Evolutionary conservation across 1,140 invertebrate species (phyloP).

Genomic region (silkworm (Bombyx mori)): ASM3026992v2 NC_085127.1:5811001-5811500

Average conservation of each 20-base stretch:
- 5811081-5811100: no score
- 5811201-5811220: neutral
- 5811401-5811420: neutral
- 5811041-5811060: no score
- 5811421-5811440: neutral
- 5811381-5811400: neutral
- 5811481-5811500: neutral
- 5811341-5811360: neutral
- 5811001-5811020: no score
- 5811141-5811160: no score
- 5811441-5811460: neutral
- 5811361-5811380: neutral
- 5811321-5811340: neutral
- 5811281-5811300: neutral
- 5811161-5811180: no score
- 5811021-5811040: no score
- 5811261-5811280: neutral
- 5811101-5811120: no score
- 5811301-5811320: neutral
- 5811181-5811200: no score
- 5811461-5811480: slow-evolving; percentile 7
- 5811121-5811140: no score
- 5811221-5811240: slow-evolving; percentile 3
- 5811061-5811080: no score
- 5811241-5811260: neutral